A percentile compares a stretch with the other conserved stretches of the same genome.
phyloP scores from a whole-genome alignment of 2,113 vertebrate genomes.

The Oophaga pumilio region DNA sequence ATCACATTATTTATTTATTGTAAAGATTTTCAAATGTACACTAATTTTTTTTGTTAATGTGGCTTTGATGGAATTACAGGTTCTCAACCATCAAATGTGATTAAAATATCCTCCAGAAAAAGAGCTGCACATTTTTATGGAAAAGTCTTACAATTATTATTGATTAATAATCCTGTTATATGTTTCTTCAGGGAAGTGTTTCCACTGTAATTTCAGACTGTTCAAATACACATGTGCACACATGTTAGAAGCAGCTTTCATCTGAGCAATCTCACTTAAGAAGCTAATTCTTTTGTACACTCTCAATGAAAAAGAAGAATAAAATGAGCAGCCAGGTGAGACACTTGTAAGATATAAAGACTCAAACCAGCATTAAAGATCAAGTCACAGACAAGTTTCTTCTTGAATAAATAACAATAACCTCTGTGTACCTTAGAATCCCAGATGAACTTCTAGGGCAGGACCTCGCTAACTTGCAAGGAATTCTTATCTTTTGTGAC shows the following conservation, averaged over 20 bases:
- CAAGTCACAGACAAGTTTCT: conserved; percentile 27
- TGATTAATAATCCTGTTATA: neutral
- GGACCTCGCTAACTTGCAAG: conserved; percentile 5
- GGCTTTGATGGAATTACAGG: no score
- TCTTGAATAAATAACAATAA: conserved; percentile 11
- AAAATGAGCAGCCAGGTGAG: conserved; percentile 27
- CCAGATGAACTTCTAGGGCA: conserved; percentile 18
- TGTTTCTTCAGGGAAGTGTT: neutral
- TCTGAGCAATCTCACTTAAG: conserved; percentile 6
- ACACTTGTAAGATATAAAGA: conserved; percentile 19
- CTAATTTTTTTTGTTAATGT: no score
- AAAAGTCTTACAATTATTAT: neutral
- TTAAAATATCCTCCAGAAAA: neutral
- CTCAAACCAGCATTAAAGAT: conserved; percentile 22
- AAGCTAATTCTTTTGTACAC: conserved; percentile 23
- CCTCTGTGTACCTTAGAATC: neutral
- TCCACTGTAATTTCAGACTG: neutral
- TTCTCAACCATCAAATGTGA: neutral
- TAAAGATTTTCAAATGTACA: no score
- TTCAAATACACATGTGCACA: conserved; percentile 3
- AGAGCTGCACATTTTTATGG: neutral
- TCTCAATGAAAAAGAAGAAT: conserved; percentile 3
- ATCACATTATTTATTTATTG: no score
- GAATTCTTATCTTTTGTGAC: neutral
- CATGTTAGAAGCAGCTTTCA: conserved; percentile 23